phyloP scores from a whole-genome alignment of 2,113 vertebrate genomes.

The Misgurnus anguillicaudatus region DNA sequence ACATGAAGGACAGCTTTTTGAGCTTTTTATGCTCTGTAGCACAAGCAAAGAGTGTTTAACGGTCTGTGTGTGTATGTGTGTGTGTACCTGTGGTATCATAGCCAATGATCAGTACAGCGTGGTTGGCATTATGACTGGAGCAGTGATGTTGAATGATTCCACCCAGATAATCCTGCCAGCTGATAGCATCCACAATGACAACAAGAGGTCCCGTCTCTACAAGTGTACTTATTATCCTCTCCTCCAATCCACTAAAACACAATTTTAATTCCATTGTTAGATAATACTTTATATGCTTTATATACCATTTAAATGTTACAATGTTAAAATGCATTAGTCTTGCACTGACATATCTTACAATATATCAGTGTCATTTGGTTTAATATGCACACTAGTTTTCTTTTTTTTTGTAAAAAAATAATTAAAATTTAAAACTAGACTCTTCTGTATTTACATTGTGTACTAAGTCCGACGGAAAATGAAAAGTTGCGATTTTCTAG shows the following conservation, averaged over 20 bases:
- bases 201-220: slow-evolving; percentile 82
- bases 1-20: slow-evolving; percentile 34
- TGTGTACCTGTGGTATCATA: slow-evolving; percentile 83
- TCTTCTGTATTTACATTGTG: too few species aligned
- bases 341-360: too few species aligned
- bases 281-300: neutral
- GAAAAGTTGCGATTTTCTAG: too few species aligned
- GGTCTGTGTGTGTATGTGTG: slow-evolving; percentile 35
- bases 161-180: slow-evolving; percentile 95
- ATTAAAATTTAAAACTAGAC: too few species aligned
- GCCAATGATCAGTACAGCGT: slow-evolving; percentile 87
- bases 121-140: slow-evolving; percentile 86
- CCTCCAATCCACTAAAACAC: slow-evolving; percentile 74
- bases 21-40: slow-evolving; percentile 51
- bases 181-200: slow-evolving; percentile 85
- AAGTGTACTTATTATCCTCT: slow-evolving; percentile 82
- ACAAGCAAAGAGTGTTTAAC: slow-evolving; percentile 42
- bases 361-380: too few species aligned
- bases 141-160: slow-evolving; percentile 94
- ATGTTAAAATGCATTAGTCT: too few species aligned
- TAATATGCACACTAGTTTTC: too few species aligned
- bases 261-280: neutral
- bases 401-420: too few species aligned
- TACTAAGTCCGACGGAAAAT: too few species aligned
- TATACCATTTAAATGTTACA: too few species aligned